Evolutionary conservation across 1,140 invertebrate species (phyloP), one percentile per base, ranked within the genome.

Genomic region (Drepana arcuata): DNA sequence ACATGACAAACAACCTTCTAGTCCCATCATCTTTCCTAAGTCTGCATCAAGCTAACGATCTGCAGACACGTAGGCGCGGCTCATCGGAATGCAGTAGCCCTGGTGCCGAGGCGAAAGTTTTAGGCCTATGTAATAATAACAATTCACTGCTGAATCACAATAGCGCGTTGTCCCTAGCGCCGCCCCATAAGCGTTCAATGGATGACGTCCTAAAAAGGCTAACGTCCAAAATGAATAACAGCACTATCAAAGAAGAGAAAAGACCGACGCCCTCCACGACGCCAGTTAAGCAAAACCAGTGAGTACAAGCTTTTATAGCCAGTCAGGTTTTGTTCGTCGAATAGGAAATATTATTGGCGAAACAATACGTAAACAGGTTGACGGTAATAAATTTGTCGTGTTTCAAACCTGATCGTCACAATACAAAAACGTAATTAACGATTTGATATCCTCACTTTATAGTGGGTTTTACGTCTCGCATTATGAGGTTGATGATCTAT

Each of bases 191-290:
- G 67, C 81, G 90, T 56, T 91, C 91, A n/a, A 93, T 94, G 92
- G 92, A 94, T 84, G 91, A 94, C 83, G 92, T 94, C 3, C 84
- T 94, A n/a, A 93, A 93, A 71, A 86, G 90, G 65, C 83, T 94
- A 50, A 92, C 91, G 32, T 92, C 91, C 38, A 94, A 93, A 74
- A 92, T 91, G 85, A 89, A 90, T 51, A 88, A 85, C 63, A 89
- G 87, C 55, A 87, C 87, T 7, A 85, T 88, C 27, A 88, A 87
- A 52, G 88, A 90, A 62, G 87, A 88, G 43, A 88, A 86, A 46
- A 85, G 88, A 55, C 88, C 88, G 7, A 90, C 89, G 33, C 88
- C 88, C 1, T 86, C 87, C 0, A 88, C 88, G 10, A 90, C 89
- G 34, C 87, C 88, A 5, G 86, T 85, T 34, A 85, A 85, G 36